phyloP scores from a whole-genome alignment of 2,888 invertebrate species.

The Lingula anatina region DNA sequence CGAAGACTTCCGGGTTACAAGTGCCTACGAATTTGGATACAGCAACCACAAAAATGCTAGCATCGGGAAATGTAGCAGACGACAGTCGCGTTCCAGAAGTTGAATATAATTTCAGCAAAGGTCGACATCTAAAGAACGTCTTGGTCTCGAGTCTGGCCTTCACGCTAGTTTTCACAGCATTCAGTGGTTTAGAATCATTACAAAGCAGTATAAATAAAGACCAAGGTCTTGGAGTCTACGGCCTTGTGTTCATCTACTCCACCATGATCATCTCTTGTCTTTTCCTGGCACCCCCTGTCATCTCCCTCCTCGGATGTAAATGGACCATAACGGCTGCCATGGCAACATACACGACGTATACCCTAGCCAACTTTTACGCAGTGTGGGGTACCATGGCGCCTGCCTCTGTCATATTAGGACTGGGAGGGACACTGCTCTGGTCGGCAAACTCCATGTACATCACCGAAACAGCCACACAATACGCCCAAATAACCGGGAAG shows the following conservation, averaged over 20 bases:
- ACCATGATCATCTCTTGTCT: conserved; percentile 91
- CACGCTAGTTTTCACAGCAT: conserved; percentile 92
- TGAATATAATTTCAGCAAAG: too few species aligned
- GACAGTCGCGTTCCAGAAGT: too few species aligned
- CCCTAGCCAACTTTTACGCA: conserved; percentile 89
- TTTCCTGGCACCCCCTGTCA: conserved; percentile 61
- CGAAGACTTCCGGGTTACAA: too few species aligned
- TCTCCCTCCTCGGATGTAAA: conserved; percentile 74
- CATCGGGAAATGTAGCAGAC: too few species aligned
- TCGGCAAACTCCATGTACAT: conserved; percentile 96
- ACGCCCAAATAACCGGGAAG: conserved; percentile 77
- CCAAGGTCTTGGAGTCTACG: conserved; percentile 84
- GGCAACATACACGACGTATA: conserved; percentile 90
- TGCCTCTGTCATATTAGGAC: conserved; percentile 85
- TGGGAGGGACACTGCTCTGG: conserved; percentile 97
- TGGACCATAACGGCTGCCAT: conserved; percentile 91
- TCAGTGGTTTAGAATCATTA: conserved; percentile 89
- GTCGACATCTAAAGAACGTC: conserved; percentile 81
- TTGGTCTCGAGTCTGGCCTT: conserved; percentile 85
- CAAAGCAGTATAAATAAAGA: conserved; percentile 85
- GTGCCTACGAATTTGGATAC: too few species aligned
- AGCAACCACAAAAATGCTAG: too few species aligned
- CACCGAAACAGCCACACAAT: conserved; percentile 73
- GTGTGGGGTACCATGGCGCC: conserved; percentile 67
- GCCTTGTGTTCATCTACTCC: conserved; percentile 84